Conservation (phyloP, 2,888 invertebrate genomes). For the Drosophila subquinaria region DNA sequence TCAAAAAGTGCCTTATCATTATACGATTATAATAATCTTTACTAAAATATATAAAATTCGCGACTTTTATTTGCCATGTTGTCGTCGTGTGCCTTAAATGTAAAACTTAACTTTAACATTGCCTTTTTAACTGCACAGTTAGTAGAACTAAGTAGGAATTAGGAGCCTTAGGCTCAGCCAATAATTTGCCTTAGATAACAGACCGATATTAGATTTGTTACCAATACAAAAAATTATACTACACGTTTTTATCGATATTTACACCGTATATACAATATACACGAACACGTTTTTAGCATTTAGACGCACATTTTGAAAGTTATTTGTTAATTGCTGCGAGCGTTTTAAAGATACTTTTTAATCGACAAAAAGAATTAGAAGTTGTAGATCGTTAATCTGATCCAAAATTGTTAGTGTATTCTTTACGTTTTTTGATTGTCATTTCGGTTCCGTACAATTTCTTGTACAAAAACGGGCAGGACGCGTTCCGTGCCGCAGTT, state of each 20-base stretch:
- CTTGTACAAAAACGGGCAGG: conserved; percentile 69
- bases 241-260: conserved; percentile 42
- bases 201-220: conserved; percentile 12
- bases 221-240: conserved; percentile 21
- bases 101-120: conserved; percentile 35
- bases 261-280: conserved; percentile 49
- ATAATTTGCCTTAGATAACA: conserved; percentile 70
- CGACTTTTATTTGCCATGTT: conserved; percentile 46
- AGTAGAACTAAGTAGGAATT: conserved; percentile 23
- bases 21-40: conserved; percentile 4
- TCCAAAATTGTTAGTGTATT: conserved; percentile 61
- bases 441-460: conserved; percentile 75
- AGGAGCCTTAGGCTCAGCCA: conserved; percentile 61
- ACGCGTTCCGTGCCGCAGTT: conserved; percentile 63
- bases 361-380: conserved; percentile 9
- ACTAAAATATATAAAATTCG: conserved; percentile 21
- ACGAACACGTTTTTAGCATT: conserved; percentile 36
- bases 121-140: conserved; percentile 15
- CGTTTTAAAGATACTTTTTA: conserved; percentile 60
- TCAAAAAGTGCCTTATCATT: conserved; percentile 60
- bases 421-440: conserved; percentile 40
- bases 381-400: conserved; percentile 15
- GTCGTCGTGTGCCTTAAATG: conserved; percentile 69
- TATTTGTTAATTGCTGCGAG: conserved; percentile 51
- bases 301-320: conserved; percentile 38